A percentile compares a stretch with the other conserved stretches of the same genome.
Conservation (phyloP, 1,140 invertebrate genomes). For the Diachasmimorpha longicaudata region DNA sequence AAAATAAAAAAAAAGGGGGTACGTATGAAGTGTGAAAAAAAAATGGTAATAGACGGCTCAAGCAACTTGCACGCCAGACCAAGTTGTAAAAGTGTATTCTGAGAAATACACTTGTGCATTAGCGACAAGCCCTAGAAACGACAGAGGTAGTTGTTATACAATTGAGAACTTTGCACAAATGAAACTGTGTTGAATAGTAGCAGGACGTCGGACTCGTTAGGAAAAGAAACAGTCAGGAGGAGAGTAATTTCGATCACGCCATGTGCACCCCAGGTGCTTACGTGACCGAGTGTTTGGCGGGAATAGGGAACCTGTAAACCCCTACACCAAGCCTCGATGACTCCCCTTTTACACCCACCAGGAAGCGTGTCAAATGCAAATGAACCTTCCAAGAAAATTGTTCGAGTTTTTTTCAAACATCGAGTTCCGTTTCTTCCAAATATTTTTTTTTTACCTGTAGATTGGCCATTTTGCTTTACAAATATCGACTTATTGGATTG, state of each 20-base stretch:
- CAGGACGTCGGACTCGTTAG: slow-evolving; percentile 1
- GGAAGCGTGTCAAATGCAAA: slow-evolving; percentile 8
- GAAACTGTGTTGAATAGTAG: slow-evolving; percentile 14
- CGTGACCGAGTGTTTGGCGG: slow-evolving; percentile 16
- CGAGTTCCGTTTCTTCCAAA: background rate
- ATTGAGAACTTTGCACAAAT: slow-evolving; percentile 27
- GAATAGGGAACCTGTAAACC: slow-evolving; percentile 11
- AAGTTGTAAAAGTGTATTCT: slow-evolving; percentile 17
- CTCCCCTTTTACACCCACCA: background rate
- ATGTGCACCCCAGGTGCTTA: slow-evolving; percentile 12
- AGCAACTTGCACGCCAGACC: background rate
- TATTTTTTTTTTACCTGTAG: background rate
- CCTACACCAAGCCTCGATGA: background rate
- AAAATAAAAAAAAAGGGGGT: background rate
- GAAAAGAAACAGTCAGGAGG: background rate
- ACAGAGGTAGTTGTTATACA: slow-evolving; percentile 19
- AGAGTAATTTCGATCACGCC: slow-evolving; percentile 26
- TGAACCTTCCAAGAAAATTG: slow-evolving; percentile 4
- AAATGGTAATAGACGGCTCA: background rate
- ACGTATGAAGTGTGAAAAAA: slow-evolving; percentile 12
- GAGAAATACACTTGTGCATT: slow-evolving; percentile 22
- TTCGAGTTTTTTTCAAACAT: background rate
- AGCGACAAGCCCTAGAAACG: slow-evolving; percentile 14
- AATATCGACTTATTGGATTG: too few species aligned
- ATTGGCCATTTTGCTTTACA: background rate